These are phyloP conservation scores for Mobula hypostoma DNA, from an alignment of 2,113 vertebrate genomes.

Conservation along the genomic window DNA sequence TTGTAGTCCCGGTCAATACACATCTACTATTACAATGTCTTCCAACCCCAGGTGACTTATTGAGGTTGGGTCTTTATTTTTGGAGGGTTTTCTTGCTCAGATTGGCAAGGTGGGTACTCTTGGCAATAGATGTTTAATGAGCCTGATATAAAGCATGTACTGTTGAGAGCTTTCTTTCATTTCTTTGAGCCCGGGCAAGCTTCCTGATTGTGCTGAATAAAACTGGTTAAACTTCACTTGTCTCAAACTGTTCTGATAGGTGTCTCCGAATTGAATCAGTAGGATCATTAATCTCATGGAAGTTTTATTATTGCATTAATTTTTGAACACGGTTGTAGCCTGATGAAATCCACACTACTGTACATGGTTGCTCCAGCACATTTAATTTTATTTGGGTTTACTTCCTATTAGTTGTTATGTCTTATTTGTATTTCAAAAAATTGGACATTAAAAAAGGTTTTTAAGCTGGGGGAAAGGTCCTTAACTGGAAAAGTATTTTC, in stretches of 20 bases:
- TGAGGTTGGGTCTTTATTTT: neutral
- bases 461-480: neutral
- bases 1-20: neutral
- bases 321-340: neutral
- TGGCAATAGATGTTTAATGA: neutral
- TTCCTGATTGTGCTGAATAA: neutral
- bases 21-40: neutral
- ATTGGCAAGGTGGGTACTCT: neutral
- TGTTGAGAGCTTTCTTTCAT: too few relatives aligned
- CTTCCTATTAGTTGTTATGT: neutral
- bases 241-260: neutral
- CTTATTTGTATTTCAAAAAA: neutral
- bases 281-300: neutral
- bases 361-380: neutral
- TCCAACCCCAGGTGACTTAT: neutral
- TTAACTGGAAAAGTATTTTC: neutral
- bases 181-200: too few relatives aligned
- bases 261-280: neutral
- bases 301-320: neutral
- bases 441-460: neutral
- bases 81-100: neutral
- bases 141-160: neutral
- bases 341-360: neutral
- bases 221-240: neutral
- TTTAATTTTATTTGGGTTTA: neutral